A percentile compares a stretch with the other conserved stretches of the same genome.
phyloP scores from a whole-genome alignment of 1,140 invertebrate species.

The Drosophila carrolli region DNA sequence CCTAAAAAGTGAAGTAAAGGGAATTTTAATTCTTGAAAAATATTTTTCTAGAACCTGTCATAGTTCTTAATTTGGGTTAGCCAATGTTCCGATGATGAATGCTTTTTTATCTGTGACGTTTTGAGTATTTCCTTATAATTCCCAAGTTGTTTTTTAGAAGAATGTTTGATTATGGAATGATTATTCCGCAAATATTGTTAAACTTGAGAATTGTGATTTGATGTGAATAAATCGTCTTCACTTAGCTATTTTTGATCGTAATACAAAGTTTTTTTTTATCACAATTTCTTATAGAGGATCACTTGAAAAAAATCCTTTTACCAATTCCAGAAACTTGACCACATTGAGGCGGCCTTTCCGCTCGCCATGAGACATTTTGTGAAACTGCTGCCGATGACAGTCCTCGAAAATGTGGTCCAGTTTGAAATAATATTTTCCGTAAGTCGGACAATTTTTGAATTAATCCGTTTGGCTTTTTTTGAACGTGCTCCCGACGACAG shows the following conservation, averaged over 20 bases:
- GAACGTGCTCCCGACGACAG: slow-evolving; percentile 48
- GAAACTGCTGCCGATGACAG: slow-evolving; percentile 33
- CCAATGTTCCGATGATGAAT: no score
- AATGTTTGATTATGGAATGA: no score
- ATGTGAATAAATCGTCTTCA: no score
- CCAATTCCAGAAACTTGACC: slow-evolving; percentile 82
- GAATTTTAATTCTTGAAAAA: neutral
- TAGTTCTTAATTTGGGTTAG: no score
- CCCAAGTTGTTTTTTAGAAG: neutral
- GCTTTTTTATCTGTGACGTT: neutral
- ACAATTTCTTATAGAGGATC: neutral
- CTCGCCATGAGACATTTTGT: slow-evolving; percentile 81
- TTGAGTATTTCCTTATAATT: neutral
- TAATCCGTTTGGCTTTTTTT: neutral
- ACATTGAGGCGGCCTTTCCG: slow-evolving; percentile 75
- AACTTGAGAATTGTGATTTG: no score
- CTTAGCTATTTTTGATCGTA: neutral
- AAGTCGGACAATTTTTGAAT: neutral
- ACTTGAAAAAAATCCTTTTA: slow-evolving; percentile 50
- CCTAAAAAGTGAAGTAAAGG: slow-evolving; percentile 28
- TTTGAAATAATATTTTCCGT: neutral
- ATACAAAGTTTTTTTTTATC: neutral
- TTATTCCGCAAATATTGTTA: no score
- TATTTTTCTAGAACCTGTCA: neutral
- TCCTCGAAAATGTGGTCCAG: slow-evolving; percentile 50